Conservation (phyloP, 2,888 invertebrate genomes). For the Nomada flava region DNA sequence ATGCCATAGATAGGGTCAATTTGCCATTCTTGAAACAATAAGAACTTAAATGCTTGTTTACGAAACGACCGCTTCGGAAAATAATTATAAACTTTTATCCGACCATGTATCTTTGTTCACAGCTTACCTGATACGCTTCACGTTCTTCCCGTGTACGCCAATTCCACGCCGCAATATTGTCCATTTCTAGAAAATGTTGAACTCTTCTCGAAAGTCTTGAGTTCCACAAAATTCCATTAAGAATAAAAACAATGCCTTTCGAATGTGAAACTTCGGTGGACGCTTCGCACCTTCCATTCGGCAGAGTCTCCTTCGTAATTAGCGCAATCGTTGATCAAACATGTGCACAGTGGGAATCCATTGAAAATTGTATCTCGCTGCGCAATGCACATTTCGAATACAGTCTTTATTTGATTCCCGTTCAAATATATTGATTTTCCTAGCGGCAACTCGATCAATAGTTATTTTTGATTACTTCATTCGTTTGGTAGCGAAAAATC, state of each 20-base stretch:
- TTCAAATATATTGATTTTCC: not conserved
- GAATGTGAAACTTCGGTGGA: not conserved
- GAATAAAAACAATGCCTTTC: constrained; percentile 32
- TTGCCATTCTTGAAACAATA: not conserved
- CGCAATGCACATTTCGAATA: constrained; percentile 1
- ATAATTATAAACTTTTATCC: not conserved
- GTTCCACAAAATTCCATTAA: constrained; percentile 29
- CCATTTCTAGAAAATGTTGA: constrained; percentile 60
- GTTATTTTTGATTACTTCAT: not conserved
- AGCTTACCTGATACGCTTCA: constrained; percentile 73
- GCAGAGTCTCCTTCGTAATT: not conserved
- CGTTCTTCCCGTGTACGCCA: constrained; percentile 69
- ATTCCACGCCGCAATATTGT: constrained; percentile 60
- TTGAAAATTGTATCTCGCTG: not conserved
- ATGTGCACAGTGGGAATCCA: not conserved
- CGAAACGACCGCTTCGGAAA: not conserved
- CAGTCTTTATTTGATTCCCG: not conserved
- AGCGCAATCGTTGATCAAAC: not conserved
- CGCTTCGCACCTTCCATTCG: constrained; percentile 29
- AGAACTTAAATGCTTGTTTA: not conserved
- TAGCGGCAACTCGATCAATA: not conserved
- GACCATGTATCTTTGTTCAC: not conserved
- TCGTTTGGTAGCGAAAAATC: not conserved
- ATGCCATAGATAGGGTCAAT: too few relatives aligned
- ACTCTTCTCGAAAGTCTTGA: not conserved